Evolutionary conservation across 2,113 vertebrate species (phyloP).

Genomic region (Brachyhypopomus occidentalis): DNA sequence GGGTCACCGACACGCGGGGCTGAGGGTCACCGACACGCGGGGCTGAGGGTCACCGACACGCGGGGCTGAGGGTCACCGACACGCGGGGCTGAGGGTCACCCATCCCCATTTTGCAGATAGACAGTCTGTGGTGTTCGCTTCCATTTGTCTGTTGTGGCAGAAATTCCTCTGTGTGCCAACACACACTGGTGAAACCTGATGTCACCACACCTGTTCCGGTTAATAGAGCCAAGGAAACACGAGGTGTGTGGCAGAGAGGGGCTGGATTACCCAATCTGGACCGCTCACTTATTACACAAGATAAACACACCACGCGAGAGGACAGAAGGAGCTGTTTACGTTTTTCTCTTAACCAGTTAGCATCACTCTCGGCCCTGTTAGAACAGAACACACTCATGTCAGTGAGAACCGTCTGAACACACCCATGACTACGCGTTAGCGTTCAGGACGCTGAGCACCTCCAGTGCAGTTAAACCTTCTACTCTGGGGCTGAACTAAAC

Average conservation of each 20-base stretch:
- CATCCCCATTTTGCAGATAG: no score
- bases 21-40: background rate
- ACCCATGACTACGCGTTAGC: no score
- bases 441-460: no score
- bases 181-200: background rate
- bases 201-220: background rate
- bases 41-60: background rate
- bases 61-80: no score
- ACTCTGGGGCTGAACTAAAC: no score
- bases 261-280: background rate
- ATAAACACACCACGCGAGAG: constrained; percentile 7
- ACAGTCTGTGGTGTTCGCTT: no score
- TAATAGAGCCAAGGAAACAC: background rate
- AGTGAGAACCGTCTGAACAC: no score
- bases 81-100: background rate
- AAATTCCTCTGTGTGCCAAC: constrained; percentile 10
- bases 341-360: no score
- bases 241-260: background rate
- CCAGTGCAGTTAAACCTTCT: no score
- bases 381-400: no score
- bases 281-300: background rate
- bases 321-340: background rate
- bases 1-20: background rate
- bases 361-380: no score
- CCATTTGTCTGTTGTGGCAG: background rate